Evolutionary conservation across 2,113 vertebrate species (phyloP), one percentile per base, ranked within the genome.

Genomic region (Sinosuthora webbiana): DNA sequence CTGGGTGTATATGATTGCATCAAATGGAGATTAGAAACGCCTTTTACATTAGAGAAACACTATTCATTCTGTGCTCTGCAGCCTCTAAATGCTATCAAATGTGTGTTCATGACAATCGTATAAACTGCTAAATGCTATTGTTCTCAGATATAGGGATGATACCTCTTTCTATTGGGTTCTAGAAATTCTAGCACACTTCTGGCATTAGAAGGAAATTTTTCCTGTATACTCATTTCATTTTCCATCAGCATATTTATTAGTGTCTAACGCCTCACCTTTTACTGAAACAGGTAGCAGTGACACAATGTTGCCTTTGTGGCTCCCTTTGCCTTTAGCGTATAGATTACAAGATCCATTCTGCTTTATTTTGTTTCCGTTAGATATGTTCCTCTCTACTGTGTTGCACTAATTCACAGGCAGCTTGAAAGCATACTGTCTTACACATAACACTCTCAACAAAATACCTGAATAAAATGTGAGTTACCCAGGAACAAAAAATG

Each of bases 361-460:
- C 62, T 95, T 92, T 62, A 63, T 89, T 97, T 96, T 71, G 35
- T 92, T 96, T 90, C 91, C 69, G 37, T 79, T 65, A 81, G 83
- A 90, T 94, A 87, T 37, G 45, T 49, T 83, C 37, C 74, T 93
- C 56, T 86, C 79, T 41, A 81, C 75, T 93, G 78, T 44, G 24
- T 73, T 76, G 52, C 80, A 79, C 77, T 94, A 79, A 79, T 93
- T 89, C 93, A 94, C 47, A 84, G 80, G 73, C 75, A 64, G 27
- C 60, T 92, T 95, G 87, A 97, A 96, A 91, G 82, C 83, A 85
- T 90, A 85, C 91, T 93, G 53, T 18, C 70, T 95, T 87, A 93
- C 90, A 89, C 78, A 42, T 37, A 85, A 74, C 84, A 91, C 49
- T 92, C 67, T 92, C 39, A 68, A 39, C 14, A 20, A 1, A 94